phyloP scores from a whole-genome alignment of 2,888 invertebrate species.

The Melolontha melolontha region DNA sequence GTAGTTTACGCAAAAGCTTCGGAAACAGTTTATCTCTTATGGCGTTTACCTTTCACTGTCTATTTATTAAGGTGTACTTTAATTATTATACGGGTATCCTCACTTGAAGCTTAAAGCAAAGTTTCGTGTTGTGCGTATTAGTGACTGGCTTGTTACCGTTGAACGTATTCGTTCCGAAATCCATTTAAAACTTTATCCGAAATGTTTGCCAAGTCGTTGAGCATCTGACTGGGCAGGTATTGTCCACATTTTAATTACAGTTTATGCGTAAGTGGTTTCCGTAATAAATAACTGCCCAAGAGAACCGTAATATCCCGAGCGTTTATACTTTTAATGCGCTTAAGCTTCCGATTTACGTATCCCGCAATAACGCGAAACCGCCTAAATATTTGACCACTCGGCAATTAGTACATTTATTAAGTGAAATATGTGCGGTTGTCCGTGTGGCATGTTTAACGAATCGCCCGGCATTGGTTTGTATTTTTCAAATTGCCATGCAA shows the following conservation, averaged over 20 bases:
- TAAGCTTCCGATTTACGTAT: conserved; percentile 51
- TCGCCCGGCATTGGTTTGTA: conserved; percentile 7
- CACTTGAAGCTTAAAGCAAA: conserved; percentile 10
- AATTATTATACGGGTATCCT: conserved; percentile 34
- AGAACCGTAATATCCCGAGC: conserved; percentile 38
- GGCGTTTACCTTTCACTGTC: conserved; percentile 16
- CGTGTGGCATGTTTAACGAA: conserved; percentile 15
- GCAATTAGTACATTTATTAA: conserved; percentile 49
- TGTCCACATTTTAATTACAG: conserved; percentile 49
- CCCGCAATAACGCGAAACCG: conserved; percentile 49
- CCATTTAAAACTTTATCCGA: conserved; percentile 32
- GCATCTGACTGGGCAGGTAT: conserved; percentile 30
- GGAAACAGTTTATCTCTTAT: conserved; percentile 15
- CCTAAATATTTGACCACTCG: conserved; percentile 50
- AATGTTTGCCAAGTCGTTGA: conserved; percentile 33
- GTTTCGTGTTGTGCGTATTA: conserved; percentile 15
- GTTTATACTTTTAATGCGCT: conserved; percentile 50
- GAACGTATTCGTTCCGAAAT: conserved; percentile 20
- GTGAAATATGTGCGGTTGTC: conserved; percentile 40
- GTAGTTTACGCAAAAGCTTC: background rate
- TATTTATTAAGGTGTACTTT: conserved; percentile 29
- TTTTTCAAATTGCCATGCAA: conserved; percentile 24
- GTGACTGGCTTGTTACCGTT: conserved; percentile 9
- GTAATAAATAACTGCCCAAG: conserved; percentile 49
- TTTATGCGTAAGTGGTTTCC: conserved; percentile 49